Conservation (phyloP, 2,888 invertebrate species). For the Blastobasis adustella region DNA sequence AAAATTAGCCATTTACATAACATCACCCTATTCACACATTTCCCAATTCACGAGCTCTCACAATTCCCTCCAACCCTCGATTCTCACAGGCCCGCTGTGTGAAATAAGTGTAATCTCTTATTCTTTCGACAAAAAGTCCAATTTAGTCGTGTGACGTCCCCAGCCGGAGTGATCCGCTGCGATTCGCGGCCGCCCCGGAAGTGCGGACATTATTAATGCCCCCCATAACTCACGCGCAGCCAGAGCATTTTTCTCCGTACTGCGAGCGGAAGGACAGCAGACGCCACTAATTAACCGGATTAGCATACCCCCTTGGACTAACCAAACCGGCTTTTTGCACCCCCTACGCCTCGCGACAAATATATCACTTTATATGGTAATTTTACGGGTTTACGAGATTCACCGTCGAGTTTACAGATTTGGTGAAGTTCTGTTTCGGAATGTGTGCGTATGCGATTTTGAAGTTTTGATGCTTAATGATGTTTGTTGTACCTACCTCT, state of each 20-base stretch:
- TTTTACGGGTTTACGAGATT: slow-evolving; percentile 24
- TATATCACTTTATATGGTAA: slow-evolving; percentile 33
- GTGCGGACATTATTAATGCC: slow-evolving; percentile 67
- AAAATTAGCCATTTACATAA: too few relatives aligned
- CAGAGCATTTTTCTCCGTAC: slow-evolving; percentile 60
- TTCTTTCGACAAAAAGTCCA: too few relatives aligned
- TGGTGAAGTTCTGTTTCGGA: too few relatives aligned
- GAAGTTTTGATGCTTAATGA: too few relatives aligned
- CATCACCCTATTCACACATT: too few relatives aligned
- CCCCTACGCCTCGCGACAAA: slow-evolving; percentile 18
- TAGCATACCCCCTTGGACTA: slow-evolving; percentile 55
- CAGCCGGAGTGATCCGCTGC: slow-evolving; percentile 16
- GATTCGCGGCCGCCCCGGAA: slow-evolving; percentile 38
- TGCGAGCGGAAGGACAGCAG: slow-evolving; percentile 49
- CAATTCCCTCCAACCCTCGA: too few relatives aligned
- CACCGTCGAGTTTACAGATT: too few relatives aligned
- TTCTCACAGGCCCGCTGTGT: too few relatives aligned
- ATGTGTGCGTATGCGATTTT: too few relatives aligned
- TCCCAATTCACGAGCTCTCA: too few relatives aligned
- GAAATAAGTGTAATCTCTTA: too few relatives aligned
- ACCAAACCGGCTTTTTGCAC: slow-evolving; percentile 37
- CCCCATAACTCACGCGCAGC: slow-evolving; percentile 56
- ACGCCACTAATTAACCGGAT: slow-evolving; percentile 68
- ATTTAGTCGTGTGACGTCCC: slow-evolving; percentile 1
- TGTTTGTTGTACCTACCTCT: too few relatives aligned